Evolutionary conservation across 2,888 invertebrate species (phyloP).

Genomic region (Eretmocerus hayati): DNA sequence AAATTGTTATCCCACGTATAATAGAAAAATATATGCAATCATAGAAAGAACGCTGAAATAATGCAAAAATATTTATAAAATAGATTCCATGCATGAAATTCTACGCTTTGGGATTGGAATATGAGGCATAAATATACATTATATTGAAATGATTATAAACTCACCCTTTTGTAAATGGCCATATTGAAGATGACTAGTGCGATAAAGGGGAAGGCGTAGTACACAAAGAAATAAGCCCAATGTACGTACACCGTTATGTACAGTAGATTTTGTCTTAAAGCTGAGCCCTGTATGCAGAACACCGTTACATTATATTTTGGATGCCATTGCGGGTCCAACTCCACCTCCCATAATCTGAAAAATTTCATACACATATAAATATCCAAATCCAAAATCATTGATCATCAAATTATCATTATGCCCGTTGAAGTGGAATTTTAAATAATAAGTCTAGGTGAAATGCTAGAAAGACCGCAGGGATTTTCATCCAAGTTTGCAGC

Average conservation of each 20-base stretch:
- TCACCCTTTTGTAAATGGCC: constrained; percentile 80
- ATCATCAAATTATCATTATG: too few species aligned
- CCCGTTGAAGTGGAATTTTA: too few species aligned
- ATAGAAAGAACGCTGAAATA: neutral
- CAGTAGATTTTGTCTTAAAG: constrained; percentile 59
- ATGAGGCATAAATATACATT: neutral
- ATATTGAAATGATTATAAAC: constrained; percentile 30
- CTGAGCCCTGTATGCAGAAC: constrained; percentile 65
- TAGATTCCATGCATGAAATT: too few species aligned
- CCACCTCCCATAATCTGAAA: constrained; percentile 63
- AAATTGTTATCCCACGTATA: too few species aligned
- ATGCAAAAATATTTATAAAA: neutral
- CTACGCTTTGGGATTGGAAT: neutral
- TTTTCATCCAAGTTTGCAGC: too few species aligned
- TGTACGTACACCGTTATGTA: constrained; percentile 86
- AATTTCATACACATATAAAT: neutral
- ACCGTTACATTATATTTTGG: constrained; percentile 53
- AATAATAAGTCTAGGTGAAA: too few species aligned
- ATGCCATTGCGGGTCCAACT: constrained; percentile 43
- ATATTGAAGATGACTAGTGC: constrained; percentile 83
- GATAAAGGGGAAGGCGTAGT: constrained; percentile 88
- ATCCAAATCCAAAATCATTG: too few species aligned
- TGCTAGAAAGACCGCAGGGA: too few species aligned
- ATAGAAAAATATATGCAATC: neutral
- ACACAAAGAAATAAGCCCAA: constrained; percentile 89